Base-by-base conservation (phyloP, 2,797 vertebrate genomes). In the Meda fulgida region DNA sequence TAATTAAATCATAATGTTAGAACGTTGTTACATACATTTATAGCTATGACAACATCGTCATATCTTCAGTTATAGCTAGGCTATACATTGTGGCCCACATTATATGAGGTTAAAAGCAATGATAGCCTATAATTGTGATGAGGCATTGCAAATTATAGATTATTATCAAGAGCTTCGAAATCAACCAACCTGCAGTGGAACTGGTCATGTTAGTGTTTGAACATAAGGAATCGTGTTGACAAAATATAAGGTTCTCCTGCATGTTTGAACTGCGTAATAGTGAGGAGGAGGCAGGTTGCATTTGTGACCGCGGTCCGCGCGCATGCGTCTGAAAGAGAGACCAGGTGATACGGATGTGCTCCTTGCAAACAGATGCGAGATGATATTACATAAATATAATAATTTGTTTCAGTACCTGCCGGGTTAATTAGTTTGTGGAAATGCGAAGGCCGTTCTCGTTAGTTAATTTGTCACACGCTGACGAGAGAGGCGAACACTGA, bases 401-500 rank as follows among this genome's bases (percentile, higher is more conserved):
- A 96, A 98, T 98, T 97, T 97, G 97, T 97, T 96, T 97, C 97
- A 97, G 96, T 97, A 97, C 97, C 96, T 97, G 95, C 94, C 96
- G 95, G 96, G 96, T 97, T 98, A 98, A 98, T 98, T 98, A 97
- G 96, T 97, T 98, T 98, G 97, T 97, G 97, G 96, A 97, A 98
- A 97, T 95, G 96, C 96, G 96, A 96, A 97, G 97, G 96, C 96
- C 96, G 96, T 97, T 97, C 96, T 98, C 96, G 97, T 98, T 98
- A 98, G 95, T 94, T 97, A 96, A 98, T 99, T 99, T 97, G 97
- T 97, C 97, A 98, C 97, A 97, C 96, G 92, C 95, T 97, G 96
- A 97, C 96, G 96, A 93, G 96, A 95, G 95, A 97, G 95, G 96
- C 96, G 90, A 97, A 98, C 97, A 93, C 95, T 97, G 97, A 98